Conservation (phyloP, 2,113 vertebrate species). For the Drymodes brunneopygia region DNA sequence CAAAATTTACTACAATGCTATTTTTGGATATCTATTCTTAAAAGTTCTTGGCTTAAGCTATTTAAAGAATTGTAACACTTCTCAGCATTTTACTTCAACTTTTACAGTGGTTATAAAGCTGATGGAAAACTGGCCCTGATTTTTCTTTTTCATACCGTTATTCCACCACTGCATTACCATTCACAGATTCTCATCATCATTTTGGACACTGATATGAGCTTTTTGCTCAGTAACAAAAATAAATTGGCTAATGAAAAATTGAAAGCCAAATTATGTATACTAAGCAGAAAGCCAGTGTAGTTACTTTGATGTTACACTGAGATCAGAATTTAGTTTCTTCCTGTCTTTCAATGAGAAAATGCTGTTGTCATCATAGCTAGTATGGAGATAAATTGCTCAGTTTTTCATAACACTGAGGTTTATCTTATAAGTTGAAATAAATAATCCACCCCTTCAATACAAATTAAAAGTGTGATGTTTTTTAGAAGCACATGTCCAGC, state of each 20-base stretch:
- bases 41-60: slow-evolving; percentile 44
- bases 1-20: slow-evolving; percentile 44
- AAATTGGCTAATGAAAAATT: neutral
- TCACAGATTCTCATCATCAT: neutral
- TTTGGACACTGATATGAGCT: neutral
- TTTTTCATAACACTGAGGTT: neutral
- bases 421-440: neutral
- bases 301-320: neutral
- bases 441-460: neutral
- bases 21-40: slow-evolving; percentile 52
- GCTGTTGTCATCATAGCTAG: neutral
- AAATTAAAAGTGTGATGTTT: neutral
- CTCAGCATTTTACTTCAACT: slow-evolving; percentile 1
- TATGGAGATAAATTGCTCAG: neutral
- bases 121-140: slow-evolving; percentile 3
- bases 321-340: neutral
- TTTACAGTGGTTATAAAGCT: slow-evolving; percentile 40
- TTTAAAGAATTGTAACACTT: slow-evolving; percentile 46
- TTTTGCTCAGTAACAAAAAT: slow-evolving; percentile 12
- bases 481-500: neutral
- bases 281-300: neutral
- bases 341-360: neutral
- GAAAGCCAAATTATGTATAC: neutral
- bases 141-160: neutral
- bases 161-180: neutral